Conservation (phyloP, 2,797 vertebrate species). For the Falco biarmicus region DNA sequence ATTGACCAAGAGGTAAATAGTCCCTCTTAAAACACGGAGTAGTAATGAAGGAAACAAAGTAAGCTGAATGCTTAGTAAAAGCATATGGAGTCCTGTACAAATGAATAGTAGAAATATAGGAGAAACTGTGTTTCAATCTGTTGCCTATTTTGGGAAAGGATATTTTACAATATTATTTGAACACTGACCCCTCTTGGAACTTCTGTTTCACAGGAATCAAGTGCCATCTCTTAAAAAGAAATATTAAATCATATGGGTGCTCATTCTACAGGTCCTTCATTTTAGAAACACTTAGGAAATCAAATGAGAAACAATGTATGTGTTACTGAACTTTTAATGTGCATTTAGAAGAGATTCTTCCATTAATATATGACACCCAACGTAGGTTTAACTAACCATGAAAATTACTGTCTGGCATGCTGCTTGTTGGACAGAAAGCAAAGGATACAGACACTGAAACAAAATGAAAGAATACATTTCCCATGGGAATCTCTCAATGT, state of each 20-base stretch:
- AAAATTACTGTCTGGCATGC: neutral
- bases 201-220: neutral
- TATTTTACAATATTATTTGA: neutral
- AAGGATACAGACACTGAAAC: neutral
- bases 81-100: neutral
- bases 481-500: neutral
- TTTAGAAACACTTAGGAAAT: neutral
- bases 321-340: neutral
- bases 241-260: neutral
- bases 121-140: neutral
- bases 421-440: neutral
- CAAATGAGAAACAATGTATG: neutral
- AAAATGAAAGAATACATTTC: neutral
- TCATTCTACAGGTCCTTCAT: neutral
- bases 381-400: neutral
- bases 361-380: neutral
- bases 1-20: neutral
- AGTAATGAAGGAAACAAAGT: neutral
- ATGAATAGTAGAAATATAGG: neutral
- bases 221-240: neutral
- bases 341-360: neutral
- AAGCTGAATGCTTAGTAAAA: neutral
- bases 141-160: neutral
- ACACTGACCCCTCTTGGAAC: neutral
- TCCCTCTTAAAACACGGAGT: accelerated